Evolutionary conservation across 2,888 invertebrate species (phyloP).

Genomic region (Anorthoa munda): DNA sequence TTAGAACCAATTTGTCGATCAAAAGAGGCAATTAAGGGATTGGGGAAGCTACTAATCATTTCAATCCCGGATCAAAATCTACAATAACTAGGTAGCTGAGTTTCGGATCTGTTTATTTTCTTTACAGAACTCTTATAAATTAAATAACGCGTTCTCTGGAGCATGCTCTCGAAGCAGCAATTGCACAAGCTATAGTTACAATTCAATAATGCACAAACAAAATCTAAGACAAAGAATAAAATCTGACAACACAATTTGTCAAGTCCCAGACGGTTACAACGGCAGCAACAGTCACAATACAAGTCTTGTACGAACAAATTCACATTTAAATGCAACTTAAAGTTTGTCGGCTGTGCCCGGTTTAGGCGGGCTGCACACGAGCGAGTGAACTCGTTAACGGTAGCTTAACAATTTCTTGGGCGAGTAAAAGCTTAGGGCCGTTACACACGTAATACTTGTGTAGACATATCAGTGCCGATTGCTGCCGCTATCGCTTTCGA

Average conservation of each 20-base stretch:
- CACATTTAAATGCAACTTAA: slow-evolving; percentile 58
- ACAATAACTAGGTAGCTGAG: background rate
- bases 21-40: slow-evolving; percentile 39
- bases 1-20: slow-evolving; percentile 34
- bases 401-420: slow-evolving; percentile 50
- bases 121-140: background rate
- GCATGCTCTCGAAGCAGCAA: background rate
- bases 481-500: slow-evolving; percentile 62
- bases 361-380: slow-evolving; percentile 40
- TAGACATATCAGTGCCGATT: slow-evolving; percentile 66
- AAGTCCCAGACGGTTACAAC: slow-evolving; percentile 44
- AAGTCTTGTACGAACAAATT: slow-evolving; percentile 58
- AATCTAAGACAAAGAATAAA: slow-evolving; percentile 44
- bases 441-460: slow-evolving; percentile 69
- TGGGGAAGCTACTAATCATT: slow-evolving; percentile 15
- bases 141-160: background rate
- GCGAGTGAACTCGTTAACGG: slow-evolving; percentile 52
- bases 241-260: slow-evolving; percentile 53
- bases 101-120: background rate
- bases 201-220: slow-evolving; percentile 22
- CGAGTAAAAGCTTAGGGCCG: slow-evolving; percentile 56
- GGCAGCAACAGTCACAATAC: slow-evolving; percentile 46
- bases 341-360: slow-evolving; percentile 49
- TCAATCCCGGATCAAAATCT: slow-evolving; percentile 9
- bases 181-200: background rate